Evolutionary conservation across 2,888 invertebrate species (phyloP).

Genomic region (Thyatira batis): DNA sequence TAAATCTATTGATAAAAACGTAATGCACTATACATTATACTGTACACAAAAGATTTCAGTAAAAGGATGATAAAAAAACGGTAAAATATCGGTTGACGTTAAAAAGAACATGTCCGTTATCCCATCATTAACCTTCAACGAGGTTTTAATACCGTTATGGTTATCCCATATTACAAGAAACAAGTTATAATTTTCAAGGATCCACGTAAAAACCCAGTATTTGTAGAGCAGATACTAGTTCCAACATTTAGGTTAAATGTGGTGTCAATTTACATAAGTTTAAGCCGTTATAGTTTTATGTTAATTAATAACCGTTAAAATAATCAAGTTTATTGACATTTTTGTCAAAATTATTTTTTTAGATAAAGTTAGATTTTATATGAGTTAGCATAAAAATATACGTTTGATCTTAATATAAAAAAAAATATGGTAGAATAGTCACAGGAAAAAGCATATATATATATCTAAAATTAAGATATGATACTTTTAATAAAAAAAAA

Average conservation of each 20-base stretch:
- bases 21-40: too few relatives aligned
- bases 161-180: neutral
- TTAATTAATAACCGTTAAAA: neutral
- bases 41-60: neutral
- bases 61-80: neutral
- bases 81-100: neutral
- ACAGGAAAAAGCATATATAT: too few relatives aligned
- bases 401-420: too few relatives aligned
- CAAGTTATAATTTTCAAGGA: neutral
- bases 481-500: too few relatives aligned
- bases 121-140: neutral
- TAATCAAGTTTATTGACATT: neutral
- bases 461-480: too few relatives aligned
- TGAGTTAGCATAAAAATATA: too few relatives aligned
- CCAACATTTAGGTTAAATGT: neutral
- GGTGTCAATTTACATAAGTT: neutral
- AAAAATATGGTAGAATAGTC: too few relatives aligned
- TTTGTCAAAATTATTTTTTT: too few relatives aligned
- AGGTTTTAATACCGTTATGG: neutral
- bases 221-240: neutral
- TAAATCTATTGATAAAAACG: too few relatives aligned
- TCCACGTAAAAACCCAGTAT: neutral
- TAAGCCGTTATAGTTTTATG: neutral
- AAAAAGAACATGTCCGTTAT: neutral
- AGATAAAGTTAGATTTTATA: too few relatives aligned